Evolutionary conservation across 2,888 invertebrate species (phyloP), one percentile per base, ranked within the genome.

Genomic region (Geotrupes spiniger): DNA sequence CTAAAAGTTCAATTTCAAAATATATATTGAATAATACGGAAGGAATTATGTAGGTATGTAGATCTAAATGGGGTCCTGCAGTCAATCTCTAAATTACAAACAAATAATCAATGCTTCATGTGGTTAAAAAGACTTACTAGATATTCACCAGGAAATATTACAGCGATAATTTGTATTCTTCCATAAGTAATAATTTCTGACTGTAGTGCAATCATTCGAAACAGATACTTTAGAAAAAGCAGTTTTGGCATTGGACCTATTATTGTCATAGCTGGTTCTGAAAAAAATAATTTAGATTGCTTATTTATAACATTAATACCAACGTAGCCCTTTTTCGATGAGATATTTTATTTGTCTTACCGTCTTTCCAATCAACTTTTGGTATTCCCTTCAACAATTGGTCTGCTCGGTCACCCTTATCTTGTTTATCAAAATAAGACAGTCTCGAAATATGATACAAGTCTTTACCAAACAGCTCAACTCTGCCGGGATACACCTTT

Each of bases 201-300:
- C 68, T 83, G 81, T 57, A 82, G 80, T 2, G 83, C 69, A 41
- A 84, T 71, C 12, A 78, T 79, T 56, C 75, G 74, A 27, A 86
- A 76, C 45, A 88, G 62, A 66, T 82, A 78, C 58, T 74, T 80
- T 9, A 87, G 73, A 68, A 86, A 84, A 2, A 69, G 65, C 17
- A 75, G 59, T 4, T 76, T 76, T 1, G 80, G 75, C 72, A 82
- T 74, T 1, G 82, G 68, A 11, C 83, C 81, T 53, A 87, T 75
- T 58, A 87, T 75, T 51, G 78, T 77, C 59, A 84, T 78, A 60
- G 67, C 63, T 59, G 78, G 77, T 56, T 75, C 80, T 81, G 70
- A 49, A 75, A 73, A 4, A 21, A 21, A 21, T 4, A 21, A 3
- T 21, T 21, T 4, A 21, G 3, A 21, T 21, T 21, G 21, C 21